Evolutionary conservation across 1,140 invertebrate genomes (phyloP).

Genomic region (Plutomurus gul): DNA sequence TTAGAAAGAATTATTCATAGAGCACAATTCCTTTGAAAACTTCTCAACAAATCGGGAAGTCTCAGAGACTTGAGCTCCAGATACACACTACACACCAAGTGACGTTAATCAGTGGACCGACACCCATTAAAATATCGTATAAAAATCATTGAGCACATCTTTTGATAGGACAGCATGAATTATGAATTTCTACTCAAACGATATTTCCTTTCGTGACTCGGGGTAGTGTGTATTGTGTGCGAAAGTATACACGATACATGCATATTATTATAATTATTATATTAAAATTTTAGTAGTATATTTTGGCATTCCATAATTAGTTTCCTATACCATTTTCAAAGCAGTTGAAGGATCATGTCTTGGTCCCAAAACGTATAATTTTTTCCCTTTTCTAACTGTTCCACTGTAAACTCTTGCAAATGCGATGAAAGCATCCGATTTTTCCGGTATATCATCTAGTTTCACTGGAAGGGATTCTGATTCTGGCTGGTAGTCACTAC

Average conservation of each 20-base stretch:
- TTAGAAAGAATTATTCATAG: background rate
- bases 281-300: background rate
- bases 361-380: constrained; percentile 82
- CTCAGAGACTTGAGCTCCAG: no score
- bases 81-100: no score
- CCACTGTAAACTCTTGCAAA: constrained; percentile 95
- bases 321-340: constrained; percentile 60
- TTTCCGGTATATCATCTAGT: background rate
- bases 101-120: no score
- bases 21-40: background rate
- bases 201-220: no score
- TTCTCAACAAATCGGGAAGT: no score
- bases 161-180: no score
- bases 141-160: no score
- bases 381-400: constrained; percentile 74
- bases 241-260: no score
- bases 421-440: constrained; percentile 74
- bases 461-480: constrained; percentile 35
- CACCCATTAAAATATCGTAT: no score
- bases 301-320: background rate
- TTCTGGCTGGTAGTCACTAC: background rate
- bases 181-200: no score
- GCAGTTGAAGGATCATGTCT: constrained; percentile 79
- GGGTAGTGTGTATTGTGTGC: no score
- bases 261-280: no score